Conservation (phyloP, 2,113 vertebrate species). For the Mastomys natalensis region DNA sequence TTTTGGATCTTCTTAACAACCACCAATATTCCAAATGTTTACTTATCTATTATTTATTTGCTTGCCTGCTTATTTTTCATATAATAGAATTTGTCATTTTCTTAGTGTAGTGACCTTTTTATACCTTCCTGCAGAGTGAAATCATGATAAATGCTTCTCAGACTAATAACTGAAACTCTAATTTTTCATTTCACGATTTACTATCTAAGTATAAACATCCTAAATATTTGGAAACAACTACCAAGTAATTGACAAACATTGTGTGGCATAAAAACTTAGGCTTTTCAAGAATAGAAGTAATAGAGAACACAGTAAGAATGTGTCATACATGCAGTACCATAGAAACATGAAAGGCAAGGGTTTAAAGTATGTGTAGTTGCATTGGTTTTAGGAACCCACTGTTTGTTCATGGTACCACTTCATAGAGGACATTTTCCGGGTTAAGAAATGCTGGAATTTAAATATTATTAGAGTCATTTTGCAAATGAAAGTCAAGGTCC, state of each 20-base stretch:
- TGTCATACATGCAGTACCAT: not conserved
- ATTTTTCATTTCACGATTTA: not conserved
- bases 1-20: not conserved
- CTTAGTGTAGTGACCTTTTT: not conserved
- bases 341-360: not conserved
- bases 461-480: not conserved
- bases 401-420: not conserved
- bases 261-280: not conserved
- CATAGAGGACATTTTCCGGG: not conserved
- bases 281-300: not conserved
- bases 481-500: not conserved
- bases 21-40: not conserved
- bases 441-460: not conserved
- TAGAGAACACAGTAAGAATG: not conserved
- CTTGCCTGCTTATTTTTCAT: not conserved
- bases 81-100: not conserved
- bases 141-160: not conserved
- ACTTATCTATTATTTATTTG: not conserved
- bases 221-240: not conserved
- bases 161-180: not conserved
- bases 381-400: not conserved
- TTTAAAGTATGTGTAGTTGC: not conserved
- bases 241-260: not conserved
- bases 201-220: not conserved
- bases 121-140: not conserved